These are phyloP conservation scores for Australoheros scitulus DNA, from an alignment of 2,113 vertebrate species.

Conservation along the genomic window DNA sequence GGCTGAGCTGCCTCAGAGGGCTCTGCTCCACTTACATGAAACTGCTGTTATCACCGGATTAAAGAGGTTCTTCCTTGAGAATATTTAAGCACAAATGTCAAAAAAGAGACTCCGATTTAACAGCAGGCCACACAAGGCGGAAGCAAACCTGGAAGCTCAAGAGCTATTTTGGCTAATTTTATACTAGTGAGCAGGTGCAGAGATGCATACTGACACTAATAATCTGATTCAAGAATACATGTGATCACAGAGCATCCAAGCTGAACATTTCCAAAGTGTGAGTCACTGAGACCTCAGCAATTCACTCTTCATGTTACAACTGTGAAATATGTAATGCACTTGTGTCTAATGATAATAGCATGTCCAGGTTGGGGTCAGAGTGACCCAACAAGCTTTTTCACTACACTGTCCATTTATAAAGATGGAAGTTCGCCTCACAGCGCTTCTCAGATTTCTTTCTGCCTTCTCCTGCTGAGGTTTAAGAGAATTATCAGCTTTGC, in stretches of 20 bases:
- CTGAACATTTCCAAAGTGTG: not conserved
- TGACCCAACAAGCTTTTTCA: not conserved
- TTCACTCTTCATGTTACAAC: not conserved
- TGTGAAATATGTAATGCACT: not conserved
- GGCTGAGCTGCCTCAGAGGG: not conserved
- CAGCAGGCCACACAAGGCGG: not conserved
- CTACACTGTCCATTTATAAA: not conserved
- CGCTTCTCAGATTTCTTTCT: accelerated
- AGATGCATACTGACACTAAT: accelerated
- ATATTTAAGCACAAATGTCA: not conserved
- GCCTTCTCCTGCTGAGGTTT: not conserved
- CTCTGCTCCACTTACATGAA: not conserved
- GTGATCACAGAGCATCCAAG: not conserved
- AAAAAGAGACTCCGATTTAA: accelerated
- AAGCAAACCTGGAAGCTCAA: not conserved
- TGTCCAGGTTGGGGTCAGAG: accelerated
- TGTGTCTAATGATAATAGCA: not conserved
- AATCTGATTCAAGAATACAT: not conserved
- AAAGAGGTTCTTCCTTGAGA: not conserved
- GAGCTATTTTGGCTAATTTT: accelerated
- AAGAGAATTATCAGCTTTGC: conserved; percentile 8
- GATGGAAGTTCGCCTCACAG: not conserved
- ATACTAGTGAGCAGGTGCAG: not conserved
- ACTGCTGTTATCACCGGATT: not conserved
- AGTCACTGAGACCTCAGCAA: not conserved